Evolutionary conservation across 2,888 invertebrate genomes (phyloP), one percentile per base, ranked within the genome.

Genomic region (Diabrotica balteata): DNA sequence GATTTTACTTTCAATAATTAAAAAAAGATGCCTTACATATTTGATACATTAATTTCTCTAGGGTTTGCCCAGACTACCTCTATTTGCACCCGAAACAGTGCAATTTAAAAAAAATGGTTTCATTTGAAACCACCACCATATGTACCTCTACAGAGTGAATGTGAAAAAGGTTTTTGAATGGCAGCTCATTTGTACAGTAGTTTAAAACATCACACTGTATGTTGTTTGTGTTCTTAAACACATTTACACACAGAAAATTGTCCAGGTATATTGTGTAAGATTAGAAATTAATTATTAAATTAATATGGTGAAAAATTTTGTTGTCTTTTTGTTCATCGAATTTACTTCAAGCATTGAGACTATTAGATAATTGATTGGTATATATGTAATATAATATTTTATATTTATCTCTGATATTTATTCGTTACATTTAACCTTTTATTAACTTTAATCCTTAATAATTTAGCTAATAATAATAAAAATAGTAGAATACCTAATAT

Each of bases 101-200:
- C 80, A 80, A 80, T 81, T 75, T 60, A 45, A 63, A 69, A 68
- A 73, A 73, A 73, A 72, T 70, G 81, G 81, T 82, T 81, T 80
- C 77, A 77, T 79, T 79, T 77, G 79, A 80, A 81, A 81, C 80
- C 81, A 76, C 77, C 81, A 82, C 83, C 82, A 81, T 82, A 81
- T 83, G 83, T 83, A 83, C 83, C 83, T 83, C 82, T 81, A 76
- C 76, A 78, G 80, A 80, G 77, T 81, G 81, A 80, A 80, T 80
- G 81, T 79, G 76, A 76, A 57, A 57, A 57, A 72, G 72, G 76
- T 75, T 77, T 81, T 78, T 80, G 79, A 78, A 79, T 80, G 77
- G 80, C 80, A 82, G 81, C 81, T 81, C 80, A 81, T 79, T 80
- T 81, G 81, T 81, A 81, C 79, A 82, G 80, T 81, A 80, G 78